A percentile compares a stretch with the other conserved stretches of the same genome.
Evolutionary conservation across 2,113 vertebrate genomes (phyloP).

Genomic region (Danionella cerebrum): DNA sequence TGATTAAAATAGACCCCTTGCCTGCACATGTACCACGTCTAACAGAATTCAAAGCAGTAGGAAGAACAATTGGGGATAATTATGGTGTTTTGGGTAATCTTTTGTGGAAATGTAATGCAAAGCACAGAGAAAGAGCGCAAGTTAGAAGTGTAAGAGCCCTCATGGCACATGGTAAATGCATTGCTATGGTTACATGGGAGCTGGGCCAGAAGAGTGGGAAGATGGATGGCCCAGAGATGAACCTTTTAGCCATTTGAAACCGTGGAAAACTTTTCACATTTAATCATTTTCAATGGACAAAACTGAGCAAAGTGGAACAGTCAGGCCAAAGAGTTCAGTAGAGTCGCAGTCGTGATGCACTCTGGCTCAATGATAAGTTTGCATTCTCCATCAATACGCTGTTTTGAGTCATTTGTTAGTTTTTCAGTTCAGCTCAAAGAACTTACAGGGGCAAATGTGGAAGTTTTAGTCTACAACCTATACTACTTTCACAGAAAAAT

Average conservation of each 20-base stretch:
- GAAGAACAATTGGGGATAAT: constrained; percentile 31
- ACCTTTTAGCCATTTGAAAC: constrained; percentile 7
- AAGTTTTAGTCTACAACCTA: no score
- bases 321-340: constrained; percentile 5
- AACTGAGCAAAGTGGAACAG: constrained; percentile 14
- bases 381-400: not conserved
- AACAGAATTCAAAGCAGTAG: not conserved
- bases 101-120: constrained; percentile 3
- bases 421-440: no score
- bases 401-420: not conserved
- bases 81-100: constrained; percentile 21
- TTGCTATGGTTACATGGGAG: not conserved
- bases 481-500: no score
- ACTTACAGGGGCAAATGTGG: no score
- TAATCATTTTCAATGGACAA: constrained; percentile 10
- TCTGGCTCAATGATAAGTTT: not conserved
- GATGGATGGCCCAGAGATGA: not conserved
- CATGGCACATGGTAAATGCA: not conserved
- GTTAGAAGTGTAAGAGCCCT: not conserved
- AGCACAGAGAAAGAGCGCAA: not conserved
- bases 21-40: constrained; percentile 20
- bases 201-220: constrained; percentile 10
- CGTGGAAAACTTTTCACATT: not conserved
- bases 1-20: constrained; percentile 34
- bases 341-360: not conserved